Base-by-base conservation (phyloP, 2,888 invertebrate genomes). In the Agrotis segetum region DNA sequence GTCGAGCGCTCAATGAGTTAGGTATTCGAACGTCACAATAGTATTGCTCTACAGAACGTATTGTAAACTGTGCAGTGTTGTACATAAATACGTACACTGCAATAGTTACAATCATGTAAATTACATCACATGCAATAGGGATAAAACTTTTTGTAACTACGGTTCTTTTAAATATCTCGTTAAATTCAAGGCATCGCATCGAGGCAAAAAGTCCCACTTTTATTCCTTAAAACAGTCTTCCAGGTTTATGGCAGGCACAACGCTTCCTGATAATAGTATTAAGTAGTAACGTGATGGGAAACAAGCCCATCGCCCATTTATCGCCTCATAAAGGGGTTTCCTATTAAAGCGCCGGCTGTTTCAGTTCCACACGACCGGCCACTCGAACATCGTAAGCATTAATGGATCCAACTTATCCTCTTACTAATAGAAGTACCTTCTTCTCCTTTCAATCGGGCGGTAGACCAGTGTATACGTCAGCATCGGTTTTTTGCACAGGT, bases 201-300 rank as follows among this genome's bases (percentile, higher is more conserved):
- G 9, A 17, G 6, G 2, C 19, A 24, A 24, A 34, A 50, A n/a
- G 2, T 6, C 13, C 50, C 13, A 29, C 16, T 46, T 47, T 47
- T 52, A 19, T 2, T 21, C 17, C 21, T 49, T n/a, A 67, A 34
- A 40, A n/a, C 14, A 7, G 14, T 14, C 1, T 67, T 47, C 44
- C 13, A 52, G 29, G 1, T 19, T 50, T 62, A 24, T n/a, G 49
- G 13, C 47, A 13, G 1, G 14, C 13, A 49, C 49, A 34, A 70
- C 59, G 59, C 16, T 60, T 55, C 13, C 24, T 34, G 24, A 21
- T 55, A 64, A 50, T 24, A 49, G 19, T 49, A 53, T 53, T 49
- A 69, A 68, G 53, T 29, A 50, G 60, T 70, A 56, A 78, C 73
- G 74, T 61, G 29, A 58, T 47, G 29, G 17, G 50, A 47, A 73